Evolutionary conservation across 2,888 invertebrate genomes (phyloP), one percentile per base, ranked within the genome.

Genomic region (Sussaba pulchella): DNA sequence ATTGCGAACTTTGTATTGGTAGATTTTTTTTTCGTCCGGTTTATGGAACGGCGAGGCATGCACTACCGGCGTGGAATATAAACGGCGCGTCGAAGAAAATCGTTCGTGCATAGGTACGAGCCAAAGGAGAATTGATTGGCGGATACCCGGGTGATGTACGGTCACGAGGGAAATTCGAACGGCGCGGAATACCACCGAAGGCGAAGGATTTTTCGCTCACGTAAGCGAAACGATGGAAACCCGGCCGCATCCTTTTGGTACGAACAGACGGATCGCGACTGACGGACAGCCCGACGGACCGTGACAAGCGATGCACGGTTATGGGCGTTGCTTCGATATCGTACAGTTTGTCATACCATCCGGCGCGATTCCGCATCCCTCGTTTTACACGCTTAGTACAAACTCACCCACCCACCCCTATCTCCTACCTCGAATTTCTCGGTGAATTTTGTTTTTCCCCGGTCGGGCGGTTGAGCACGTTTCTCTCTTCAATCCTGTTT

Each of bases 241-340:
- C 4, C 31, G 72, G 67, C 72, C 72, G 69, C 63, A 76, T 76
- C 72, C 80, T 76, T 76, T 78, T 74, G 77, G 69, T n/a, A 76
- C 31, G 57, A 4, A 31, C 41, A 67, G 59, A 87, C 85, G 82
- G 86, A 80, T 85, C 84, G n/a, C n/a, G 87, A 89, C 87, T 90
- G 91, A 91, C 89, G 88, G 91, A 90, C 90, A 89, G 86, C 79
- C 85, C 86, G 87, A 76, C 87, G 88, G 87, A 87, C 90, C 88
- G 84, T 89, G 90, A 89, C 76, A 69, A 88, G 85, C 84, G 85
- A 85, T 61, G 70, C 72, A 52, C 41, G 74, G 71, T 63, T 31
- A 12, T 52, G 45, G n/a, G n/a, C 14, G 14, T 43, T 19, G 39
- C n/a, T 41, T 39, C 59, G 39, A 2, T 12, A 5, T 4, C 24